Evolutionary conservation across 2,797 vertebrate species (phyloP), one percentile per base, ranked within the genome.

Genomic region (Crossoptilon crossoptilon): DNA sequence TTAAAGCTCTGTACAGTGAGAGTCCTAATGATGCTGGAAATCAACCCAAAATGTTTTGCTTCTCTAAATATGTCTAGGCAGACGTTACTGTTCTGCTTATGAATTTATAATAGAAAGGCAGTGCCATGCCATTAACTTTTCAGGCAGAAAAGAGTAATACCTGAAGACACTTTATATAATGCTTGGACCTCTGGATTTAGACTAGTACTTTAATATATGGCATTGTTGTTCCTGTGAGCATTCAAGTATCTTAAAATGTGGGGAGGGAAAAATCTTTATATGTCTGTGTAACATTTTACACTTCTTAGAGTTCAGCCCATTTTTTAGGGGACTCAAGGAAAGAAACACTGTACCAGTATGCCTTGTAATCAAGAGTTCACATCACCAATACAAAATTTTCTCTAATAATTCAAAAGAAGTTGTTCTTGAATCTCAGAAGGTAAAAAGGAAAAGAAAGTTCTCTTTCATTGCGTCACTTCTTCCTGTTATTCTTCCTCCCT

Each of bases 11-110:
- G 21, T 77, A 10, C 55, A 9, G 77, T 33, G 10, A 43, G 70
- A 88, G 66, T 56, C 59, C 51, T 63, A 87, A 84, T 46, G 49
- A 84, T 78, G 72, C 85, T 70, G 75, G 69, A 95, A 96, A 88
- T 92, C 48, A 88, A 69, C 29, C 37, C 9, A 12, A 74, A 86
- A 41, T 49, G 44, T 88, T 84, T 93, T 89, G 7, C 33, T 80
- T 82, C 27, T 90, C 87, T 69, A 75, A 88, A 33, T 81, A 26
- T n/a, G 31, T 86, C 35, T 51, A 18, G 60, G 64, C 49, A 26
- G 39, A 26, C 64, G 3, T 73, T 71, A 27, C 29, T 39, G 7
- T 72, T 79, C 37, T n/a, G 35, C 31, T 89, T 77, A 46, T 5
- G 74, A 43, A 82, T 69, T 51, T 43, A 11, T 1, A 31, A 5